Evolutionary conservation across 2,888 invertebrate genomes (phyloP).

Genomic region (Nasonia oneida): DNA sequence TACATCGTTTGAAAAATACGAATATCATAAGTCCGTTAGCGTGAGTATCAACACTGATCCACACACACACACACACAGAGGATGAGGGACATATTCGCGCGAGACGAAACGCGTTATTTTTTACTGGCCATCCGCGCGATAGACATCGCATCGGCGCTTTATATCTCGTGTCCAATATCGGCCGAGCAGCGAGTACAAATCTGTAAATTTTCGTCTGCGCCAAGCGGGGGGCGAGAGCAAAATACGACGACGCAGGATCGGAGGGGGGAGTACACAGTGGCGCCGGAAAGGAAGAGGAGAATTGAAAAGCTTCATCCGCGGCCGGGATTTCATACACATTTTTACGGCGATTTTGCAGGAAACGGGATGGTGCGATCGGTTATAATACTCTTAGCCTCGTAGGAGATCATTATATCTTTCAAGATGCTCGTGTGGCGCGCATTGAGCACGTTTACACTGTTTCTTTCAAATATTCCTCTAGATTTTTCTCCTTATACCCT

Average conservation of each 20-base stretch:
- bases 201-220: not conserved
- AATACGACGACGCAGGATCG: not conserved
- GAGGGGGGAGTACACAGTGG: not conserved
- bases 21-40: not conserved
- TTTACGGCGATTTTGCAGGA: slow-evolving; percentile 10
- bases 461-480: not conserved
- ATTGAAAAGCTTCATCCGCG: not conserved
- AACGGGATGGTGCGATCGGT: no score
- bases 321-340: not conserved
- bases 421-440: slow-evolving; percentile 55
- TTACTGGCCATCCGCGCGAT: not conserved
- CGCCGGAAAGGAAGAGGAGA: not conserved
- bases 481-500: not conserved
- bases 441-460: slow-evolving; percentile 57
- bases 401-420: slow-evolving; percentile 48
- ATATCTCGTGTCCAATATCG: slow-evolving; percentile 17
- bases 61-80: not conserved
- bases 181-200: slow-evolving; percentile 7
- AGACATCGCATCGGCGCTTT: not conserved
- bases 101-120: not conserved
- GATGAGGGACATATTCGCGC: not conserved
- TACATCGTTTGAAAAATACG: not conserved
- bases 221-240: not conserved
- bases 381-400: not conserved
- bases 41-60: not conserved